Base-by-base conservation (phyloP, 2,888 invertebrate genomes). In the Caradrina clavipalpis region DNA sequence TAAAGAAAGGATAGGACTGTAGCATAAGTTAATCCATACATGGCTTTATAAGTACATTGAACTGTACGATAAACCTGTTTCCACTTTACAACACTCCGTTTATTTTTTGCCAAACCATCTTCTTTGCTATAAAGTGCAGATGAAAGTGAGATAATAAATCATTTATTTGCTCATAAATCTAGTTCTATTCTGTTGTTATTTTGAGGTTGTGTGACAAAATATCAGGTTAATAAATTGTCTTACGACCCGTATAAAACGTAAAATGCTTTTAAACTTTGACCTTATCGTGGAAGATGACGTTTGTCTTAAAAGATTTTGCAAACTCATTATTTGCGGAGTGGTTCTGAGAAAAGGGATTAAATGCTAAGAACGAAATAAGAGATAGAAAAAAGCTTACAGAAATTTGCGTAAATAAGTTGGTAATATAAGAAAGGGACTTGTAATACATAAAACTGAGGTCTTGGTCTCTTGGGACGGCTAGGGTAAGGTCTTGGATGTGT, bases 21-120 rank as follows among this genome's bases (percentile, higher is more conserved):
- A 21, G 54, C 56, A 35, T 66, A 57, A 65, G 59, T 67, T 67
- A 75, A 80, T 72, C 71, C 69, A 67, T 69, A 82, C 63, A 71
- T 67, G 69, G 80, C 5, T 60, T 65, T 71, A 62, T 57, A 61
- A 65, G 71, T 57, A 72, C 82, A 57, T 82, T 79, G 82, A 80
- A 79, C 82, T 59, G 47, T 57, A 53, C 39, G 75, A 55, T 75
- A 80, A 80, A 80, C 82, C 61, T 39, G 79, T 82, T 78, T 58
- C 42, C 60, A 6, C 45, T 45, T 17, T 45, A 45, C 45, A 60
- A 54, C 55, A 59, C 51, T 26, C 42, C 7, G 65, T 67, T 62
- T 54, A 22, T 66, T 69, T 78, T 81, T 81, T 81, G 42, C 64
- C 31, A 53, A 81, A 63, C 22, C 13, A 49, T 58, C 35, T 31